Base-by-base conservation (phyloP, 2,797 vertebrate species). In the Melanotaenia parkinsoni region DNA sequence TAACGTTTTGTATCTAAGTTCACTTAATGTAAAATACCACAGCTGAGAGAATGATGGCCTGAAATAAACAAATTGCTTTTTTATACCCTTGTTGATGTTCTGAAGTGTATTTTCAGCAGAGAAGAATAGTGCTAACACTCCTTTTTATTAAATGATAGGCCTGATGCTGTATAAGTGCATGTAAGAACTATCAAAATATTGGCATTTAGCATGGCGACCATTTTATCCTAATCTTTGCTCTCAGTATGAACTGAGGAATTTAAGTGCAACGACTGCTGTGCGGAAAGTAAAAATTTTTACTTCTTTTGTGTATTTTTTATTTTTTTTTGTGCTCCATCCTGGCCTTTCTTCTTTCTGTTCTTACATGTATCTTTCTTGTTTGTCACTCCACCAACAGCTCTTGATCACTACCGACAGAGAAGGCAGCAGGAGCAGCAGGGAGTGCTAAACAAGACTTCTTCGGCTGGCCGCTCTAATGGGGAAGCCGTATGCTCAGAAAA, bases 341-440 rank as follows among this genome's bases (percentile, higher is more conserved):
- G 24, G 51, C 38, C 50, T 70, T 47, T 24, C 45, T 65, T 70
- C 22, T 58, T 30, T 62, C 68, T 63, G 4, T 26, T 28, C 51
- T 26, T 20, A 70, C 51, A 37, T 10, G 53, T 57, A 58, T 69
- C 58, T 38, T 58, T 61, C 73, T 70, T 74, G 64, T 81, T 73
- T 74, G 81, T 75, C 50, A 40, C 78, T 69, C 72, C 76, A 24
- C 65, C 58, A 77, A 78, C 54, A 68, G 63, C 69, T 87, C 72
- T 67, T 72, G 72, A 81, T 84, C 35, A 57, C 47, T 28, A 26
- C 69, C 2, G 59, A 67, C 3, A 3, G 58, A 72, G 43, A 16
- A 85, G 60, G 67, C 66, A 24, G 71, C 20, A 1, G 53, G 45
- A 75, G 37, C 81, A 60, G 68, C 58, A 4, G 66, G 72, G 74